Conservation (phyloP, 1,140 invertebrate species). For the Pogonognathellus flavescens region DNA sequence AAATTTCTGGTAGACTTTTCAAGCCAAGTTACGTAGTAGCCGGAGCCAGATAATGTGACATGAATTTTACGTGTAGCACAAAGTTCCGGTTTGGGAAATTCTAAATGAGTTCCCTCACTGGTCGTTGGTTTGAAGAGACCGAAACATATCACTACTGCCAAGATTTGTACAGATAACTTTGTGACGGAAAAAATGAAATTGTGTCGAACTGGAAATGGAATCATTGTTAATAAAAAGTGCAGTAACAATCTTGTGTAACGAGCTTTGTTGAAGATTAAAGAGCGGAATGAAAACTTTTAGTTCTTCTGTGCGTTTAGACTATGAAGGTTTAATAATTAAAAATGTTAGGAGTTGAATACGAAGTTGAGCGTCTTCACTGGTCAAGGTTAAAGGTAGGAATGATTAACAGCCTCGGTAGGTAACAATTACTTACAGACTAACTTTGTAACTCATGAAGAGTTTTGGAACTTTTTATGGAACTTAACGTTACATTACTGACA, state of each 20-base stretch:
- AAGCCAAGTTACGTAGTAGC: slow-evolving; percentile 88
- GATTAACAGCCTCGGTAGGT: slow-evolving; percentile 12
- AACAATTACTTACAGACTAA: not conserved
- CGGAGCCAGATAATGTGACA: slow-evolving; percentile 75
- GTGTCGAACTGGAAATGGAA: not conserved
- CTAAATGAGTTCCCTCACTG: slow-evolving; percentile 27
- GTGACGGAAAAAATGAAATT: not conserved
- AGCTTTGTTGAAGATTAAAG: no score
- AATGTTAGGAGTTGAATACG: not conserved
- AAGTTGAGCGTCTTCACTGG: slow-evolving; percentile 28
- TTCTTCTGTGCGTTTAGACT: no score
- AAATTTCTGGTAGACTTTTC: slow-evolving; percentile 79
- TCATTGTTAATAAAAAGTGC: not conserved
- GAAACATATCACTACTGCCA: slow-evolving; percentile 6
- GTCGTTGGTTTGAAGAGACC: not conserved
- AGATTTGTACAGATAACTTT: not conserved
- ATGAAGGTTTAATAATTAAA: not conserved
- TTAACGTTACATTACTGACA: no score
- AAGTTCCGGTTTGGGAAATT: slow-evolving; percentile 51
- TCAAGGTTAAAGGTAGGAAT: slow-evolving; percentile 41
- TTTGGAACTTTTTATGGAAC: no score
- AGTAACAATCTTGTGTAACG: no score
- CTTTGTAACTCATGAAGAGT: no score
- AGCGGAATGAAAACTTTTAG: no score
- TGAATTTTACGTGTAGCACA: slow-evolving; percentile 71